Evolutionary conservation across 1,140 invertebrate species (phyloP).

Genomic region (Eumaeus atala): DNA sequence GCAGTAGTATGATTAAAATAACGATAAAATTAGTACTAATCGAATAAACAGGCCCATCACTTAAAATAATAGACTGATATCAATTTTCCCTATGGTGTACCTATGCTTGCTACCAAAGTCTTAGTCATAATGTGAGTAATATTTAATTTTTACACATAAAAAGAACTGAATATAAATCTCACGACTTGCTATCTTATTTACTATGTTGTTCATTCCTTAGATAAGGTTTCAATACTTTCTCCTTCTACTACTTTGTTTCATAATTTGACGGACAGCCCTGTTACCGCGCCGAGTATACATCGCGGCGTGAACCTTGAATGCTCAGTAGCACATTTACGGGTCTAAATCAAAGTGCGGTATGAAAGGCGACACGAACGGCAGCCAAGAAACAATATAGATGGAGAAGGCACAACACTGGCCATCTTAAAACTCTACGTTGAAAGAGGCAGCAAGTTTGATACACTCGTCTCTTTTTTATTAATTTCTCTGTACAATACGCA

Average conservation of each 20-base stretch:
- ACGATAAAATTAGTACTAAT: slow-evolving; percentile 31
- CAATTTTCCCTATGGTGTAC: slow-evolving; percentile 47
- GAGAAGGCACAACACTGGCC: too few species aligned
- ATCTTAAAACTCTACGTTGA: too few species aligned
- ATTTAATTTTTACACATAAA: slow-evolving; percentile 24
- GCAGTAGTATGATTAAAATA: slow-evolving; percentile 30
- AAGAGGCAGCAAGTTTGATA: too few species aligned
- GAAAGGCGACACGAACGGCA: too few species aligned
- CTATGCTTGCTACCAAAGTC: slow-evolving; percentile 61
- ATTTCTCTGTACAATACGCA: too few species aligned
- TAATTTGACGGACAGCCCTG: too few species aligned
- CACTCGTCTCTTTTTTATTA: too few species aligned
- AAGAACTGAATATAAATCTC: slow-evolving; percentile 15
- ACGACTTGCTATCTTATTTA: background rate
- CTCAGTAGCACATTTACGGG: too few species aligned
- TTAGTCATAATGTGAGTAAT: slow-evolving; percentile 42
- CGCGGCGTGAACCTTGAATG: too few species aligned
- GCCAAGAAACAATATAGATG: too few species aligned
- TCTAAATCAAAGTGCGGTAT: too few species aligned
- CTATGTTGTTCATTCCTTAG: slow-evolving; percentile 6
- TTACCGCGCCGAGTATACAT: too few species aligned
- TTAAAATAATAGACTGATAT: slow-evolving; percentile 52
- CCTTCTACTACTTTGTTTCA: background rate
- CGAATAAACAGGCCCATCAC: slow-evolving; percentile 24
- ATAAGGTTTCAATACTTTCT: background rate